Base-by-base conservation (phyloP, 2,113 vertebrate species). In the Anarhynchus alexandrinus region DNA sequence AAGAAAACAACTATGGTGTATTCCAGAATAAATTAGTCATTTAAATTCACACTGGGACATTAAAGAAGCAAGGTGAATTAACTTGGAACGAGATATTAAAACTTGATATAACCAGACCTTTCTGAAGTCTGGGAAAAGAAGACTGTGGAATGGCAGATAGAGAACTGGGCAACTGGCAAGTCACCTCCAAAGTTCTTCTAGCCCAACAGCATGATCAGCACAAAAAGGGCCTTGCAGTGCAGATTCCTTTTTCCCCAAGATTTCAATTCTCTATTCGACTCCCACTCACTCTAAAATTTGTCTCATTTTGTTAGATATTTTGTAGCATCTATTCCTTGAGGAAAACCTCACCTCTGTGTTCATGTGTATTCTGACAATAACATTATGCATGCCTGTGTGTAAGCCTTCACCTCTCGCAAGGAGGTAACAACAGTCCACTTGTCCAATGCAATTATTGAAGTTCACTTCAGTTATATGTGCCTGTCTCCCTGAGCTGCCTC, bases 11-110 rank as follows among this genome's bases (percentile, higher is more conserved):
- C 25, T 65, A 20, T 47, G 36, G 32, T 65, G n/a, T 70, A 59
- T 82, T 77, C 57, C 32, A 77, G 45, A 57, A 70, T 85, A 90
- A 84, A 77, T 94, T 88, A 95, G 65, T 77, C 12, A 57, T 93
- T 82, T 89, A 92, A 86, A 85, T 92, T 97, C 67, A 74, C 62
- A 88, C 61, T 38, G 80, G 87, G 88, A 94, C 82, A 69, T 95
- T 90, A 94, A 96, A 95, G 76, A 85, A 95, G 64, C 49, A 94
- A 95, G 51, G 57, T 96, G 66, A 88, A 94, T 93, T 95, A 93
- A 91, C 21, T 58, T 47, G 51, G 58, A 86, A 29, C 89, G 52
- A 72, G 58, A 70, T 27, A 78, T 78, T 93, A 93, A 95, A 92
- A 69, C 32, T 25, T 74, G 34, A 74, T 87, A 45, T 64, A 86